Evolutionary conservation across 2,113 vertebrate genomes (phyloP).

Genomic region (Cebus imitator): DNA sequence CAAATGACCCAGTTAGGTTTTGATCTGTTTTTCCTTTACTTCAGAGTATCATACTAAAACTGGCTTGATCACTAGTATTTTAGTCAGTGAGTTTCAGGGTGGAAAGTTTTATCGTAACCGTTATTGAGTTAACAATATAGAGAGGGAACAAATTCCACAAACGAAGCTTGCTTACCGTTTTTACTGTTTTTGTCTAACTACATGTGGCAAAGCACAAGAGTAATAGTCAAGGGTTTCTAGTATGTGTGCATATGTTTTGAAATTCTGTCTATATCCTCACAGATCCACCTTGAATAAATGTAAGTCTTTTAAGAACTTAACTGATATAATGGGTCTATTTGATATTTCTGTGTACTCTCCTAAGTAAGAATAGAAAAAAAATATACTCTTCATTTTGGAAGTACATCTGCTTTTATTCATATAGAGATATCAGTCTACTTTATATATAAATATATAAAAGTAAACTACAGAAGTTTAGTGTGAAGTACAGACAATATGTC

Average conservation of each 20-base stretch:
- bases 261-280: background rate
- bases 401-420: background rate
- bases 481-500: background rate
- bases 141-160: background rate
- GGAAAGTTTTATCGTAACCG: background rate
- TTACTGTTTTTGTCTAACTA: background rate
- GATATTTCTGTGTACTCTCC: background rate
- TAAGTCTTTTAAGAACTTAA: background rate
- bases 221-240: background rate
- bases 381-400: background rate
- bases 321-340: background rate
- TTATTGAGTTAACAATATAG: background rate
- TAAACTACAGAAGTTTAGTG: background rate
- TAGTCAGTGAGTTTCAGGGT: background rate
- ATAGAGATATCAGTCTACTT: background rate
- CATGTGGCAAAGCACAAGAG: background rate
- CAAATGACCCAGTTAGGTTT: background rate
- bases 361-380: background rate
- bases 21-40: background rate
- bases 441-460: background rate
- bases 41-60: background rate
- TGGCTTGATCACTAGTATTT: background rate
- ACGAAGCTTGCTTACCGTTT: accelerated
- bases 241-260: background rate
- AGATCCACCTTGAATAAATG: background rate